Evolutionary conservation across 2,113 vertebrate genomes (phyloP), one percentile per base, ranked within the genome.

Genomic region (Parotia lawesii): DNA sequence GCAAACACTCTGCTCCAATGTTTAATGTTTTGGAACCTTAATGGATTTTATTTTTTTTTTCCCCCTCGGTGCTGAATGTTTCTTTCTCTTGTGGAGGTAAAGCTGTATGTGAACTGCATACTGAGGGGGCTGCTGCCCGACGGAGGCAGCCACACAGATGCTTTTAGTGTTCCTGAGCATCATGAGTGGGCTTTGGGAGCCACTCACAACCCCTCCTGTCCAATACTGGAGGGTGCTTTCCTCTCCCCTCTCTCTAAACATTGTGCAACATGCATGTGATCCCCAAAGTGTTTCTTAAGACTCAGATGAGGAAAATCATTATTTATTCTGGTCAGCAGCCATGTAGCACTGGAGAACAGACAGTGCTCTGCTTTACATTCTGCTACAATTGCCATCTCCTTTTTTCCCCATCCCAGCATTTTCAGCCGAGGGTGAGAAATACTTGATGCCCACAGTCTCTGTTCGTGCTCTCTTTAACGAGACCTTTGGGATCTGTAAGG

Each of bases 281-380:
- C 44, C 64, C 82, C 44, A 35, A 95, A 93, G 58, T 53, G 48
- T 71, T 94, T 87, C 78, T 73, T 71, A 77, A 88, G 61, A 58
- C 72, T 95, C 75, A 57, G 45, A 86, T 86, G 83, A 92, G 78
- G 82, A 72, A 92, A 94, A 81, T 64, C 8, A 21, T 86, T 82
- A 70, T 94, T 95, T 95, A 53, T 90, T 71, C 93, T 94, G 89
- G 85, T 93, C 71, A 85, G 81, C 51, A 76, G 93, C 89, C 85
- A 90, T 2, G 1, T 62, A 71, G 67, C 65, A 57, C 60, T 88
- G 56, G 79, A 90, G 64, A 90, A 74, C 0, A 38, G 95, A 84
- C 75, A 88, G 79, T 77, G 71, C 60, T 91, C 27, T 90, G 81
- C 93, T 95, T 93, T 88, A 92, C 79, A 4, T 93, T 93, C 82